phyloP scores from a whole-genome alignment of 2,888 invertebrate genomes.

The Napeogenes sylphis region DNA sequence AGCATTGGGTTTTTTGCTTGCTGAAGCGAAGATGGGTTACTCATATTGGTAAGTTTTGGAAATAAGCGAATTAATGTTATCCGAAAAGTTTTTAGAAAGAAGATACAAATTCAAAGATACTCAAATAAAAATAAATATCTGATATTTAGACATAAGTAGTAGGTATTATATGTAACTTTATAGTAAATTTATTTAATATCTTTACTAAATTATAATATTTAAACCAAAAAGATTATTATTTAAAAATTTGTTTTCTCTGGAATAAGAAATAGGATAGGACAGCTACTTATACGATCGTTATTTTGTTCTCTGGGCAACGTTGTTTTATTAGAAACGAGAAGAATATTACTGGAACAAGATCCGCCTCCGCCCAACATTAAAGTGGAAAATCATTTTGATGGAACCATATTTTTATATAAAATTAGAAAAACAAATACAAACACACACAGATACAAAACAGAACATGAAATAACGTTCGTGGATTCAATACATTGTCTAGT shows the following conservation, averaged over 20 bases:
- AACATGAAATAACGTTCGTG: too few species aligned
- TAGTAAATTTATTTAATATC: too few species aligned
- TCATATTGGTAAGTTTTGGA: slow-evolving; percentile 61
- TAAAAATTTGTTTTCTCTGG: slow-evolving; percentile 35
- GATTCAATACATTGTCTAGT: too few species aligned
- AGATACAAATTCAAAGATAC: too few species aligned
- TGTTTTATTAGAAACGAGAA: slow-evolving; percentile 48
- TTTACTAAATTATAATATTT: too few species aligned
- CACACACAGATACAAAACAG: too few species aligned
- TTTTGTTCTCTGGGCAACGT: slow-evolving; percentile 53
- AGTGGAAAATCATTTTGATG: slow-evolving; percentile 68
- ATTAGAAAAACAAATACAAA: neutral
- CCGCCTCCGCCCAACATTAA: slow-evolving; percentile 69
- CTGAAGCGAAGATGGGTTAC: slow-evolving; percentile 51
- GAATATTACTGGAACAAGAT: slow-evolving; percentile 58
- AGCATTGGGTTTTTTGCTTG: slow-evolving; percentile 45
- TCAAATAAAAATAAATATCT: too few species aligned
- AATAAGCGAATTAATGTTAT: neutral
- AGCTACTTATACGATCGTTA: slow-evolving; percentile 52
- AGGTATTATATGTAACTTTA: too few species aligned
- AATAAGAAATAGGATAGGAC: too few species aligned
- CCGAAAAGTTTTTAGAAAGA: too few species aligned
- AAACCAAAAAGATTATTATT: neutral
- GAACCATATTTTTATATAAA: slow-evolving; percentile 70
- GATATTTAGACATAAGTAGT: too few species aligned